Conservation (phyloP, 2,888 invertebrate species). For the Plutella xylostella region DNA sequence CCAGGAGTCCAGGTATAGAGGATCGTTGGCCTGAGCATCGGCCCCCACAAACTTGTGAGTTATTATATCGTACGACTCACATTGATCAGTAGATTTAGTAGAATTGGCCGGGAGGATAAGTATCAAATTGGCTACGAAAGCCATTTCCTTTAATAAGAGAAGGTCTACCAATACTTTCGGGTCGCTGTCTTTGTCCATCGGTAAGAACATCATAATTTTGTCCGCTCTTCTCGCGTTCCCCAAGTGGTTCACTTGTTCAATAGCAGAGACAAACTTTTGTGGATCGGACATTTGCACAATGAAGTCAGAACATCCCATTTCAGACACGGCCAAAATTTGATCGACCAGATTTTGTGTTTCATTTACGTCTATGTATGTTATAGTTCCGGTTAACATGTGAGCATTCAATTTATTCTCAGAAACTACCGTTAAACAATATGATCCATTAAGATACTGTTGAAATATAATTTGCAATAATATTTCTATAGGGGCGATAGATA, state of each 20-base stretch:
- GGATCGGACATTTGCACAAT: slow-evolving; percentile 45
- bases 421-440: slow-evolving; percentile 44
- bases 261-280: slow-evolving; percentile 37
- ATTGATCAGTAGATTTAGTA: slow-evolving; percentile 20
- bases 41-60: slow-evolving; percentile 56
- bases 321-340: slow-evolving; percentile 37
- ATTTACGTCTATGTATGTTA: slow-evolving; percentile 29
- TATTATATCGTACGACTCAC: slow-evolving; percentile 35
- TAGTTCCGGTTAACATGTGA: slow-evolving; percentile 22
- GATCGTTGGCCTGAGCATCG: slow-evolving; percentile 25
- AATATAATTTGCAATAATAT: slow-evolving; percentile 39
- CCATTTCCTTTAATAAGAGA: slow-evolving; percentile 35
- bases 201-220: slow-evolving; percentile 51
- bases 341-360: slow-evolving; percentile 24
- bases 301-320: slow-evolving; percentile 61
- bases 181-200: slow-evolving; percentile 21
- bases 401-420: slow-evolving; percentile 32
- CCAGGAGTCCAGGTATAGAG: slow-evolving; percentile 48
- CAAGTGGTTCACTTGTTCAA: slow-evolving; percentile 43
- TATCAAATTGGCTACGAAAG: slow-evolving; percentile 43
- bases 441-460: slow-evolving; percentile 33
- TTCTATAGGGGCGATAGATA: slow-evolving; percentile 29
- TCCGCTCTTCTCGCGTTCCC: slow-evolving; percentile 52
- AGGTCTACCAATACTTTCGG: slow-evolving; percentile 24
- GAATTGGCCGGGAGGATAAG: slow-evolving; percentile 27